phyloP scores from a whole-genome alignment of 2,113 vertebrate genomes.

The Spilogale gracilis region DNA sequence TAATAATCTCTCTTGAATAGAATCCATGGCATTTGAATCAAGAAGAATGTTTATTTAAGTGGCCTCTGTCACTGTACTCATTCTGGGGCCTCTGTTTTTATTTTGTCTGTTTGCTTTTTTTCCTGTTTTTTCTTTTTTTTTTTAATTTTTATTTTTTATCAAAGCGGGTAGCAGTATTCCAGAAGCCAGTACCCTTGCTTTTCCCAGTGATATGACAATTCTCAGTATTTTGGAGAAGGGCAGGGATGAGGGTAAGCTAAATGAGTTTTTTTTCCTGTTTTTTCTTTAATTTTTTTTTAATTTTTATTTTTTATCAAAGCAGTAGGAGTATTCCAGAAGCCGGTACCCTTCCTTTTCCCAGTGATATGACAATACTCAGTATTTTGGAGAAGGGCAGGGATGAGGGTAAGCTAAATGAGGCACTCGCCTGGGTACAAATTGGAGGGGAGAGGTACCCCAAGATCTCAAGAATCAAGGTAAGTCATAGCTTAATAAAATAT shows the following conservation, averaged over 20 bases:
- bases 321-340: constrained; percentile 32
- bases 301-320: neutral
- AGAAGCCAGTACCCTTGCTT: constrained; percentile 20
- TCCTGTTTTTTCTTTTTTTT: neutral
- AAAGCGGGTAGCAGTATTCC: constrained; percentile 49
- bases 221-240: neutral
- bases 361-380: neutral
- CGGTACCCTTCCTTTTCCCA: constrained; percentile 3
- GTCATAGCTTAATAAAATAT: neutral
- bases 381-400: neutral
- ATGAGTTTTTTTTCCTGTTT: no score
- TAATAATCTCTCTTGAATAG: constrained; percentile 61
- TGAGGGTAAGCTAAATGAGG: neutral
- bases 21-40: constrained; percentile 60
- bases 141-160: neutral
- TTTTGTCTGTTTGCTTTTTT: neutral
- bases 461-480: neutral
- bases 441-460: neutral
- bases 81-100: neutral
- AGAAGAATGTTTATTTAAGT: constrained; percentile 49
- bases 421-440: neutral
- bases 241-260: neutral
- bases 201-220: neutral
- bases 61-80: constrained; percentile 46
- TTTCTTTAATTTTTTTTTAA: no score